Percentiles rank a stretch among this genome's conserved stretches.
phyloP scores from a whole-genome alignment of 2,113 vertebrate genomes.

The Mola mola region DNA sequence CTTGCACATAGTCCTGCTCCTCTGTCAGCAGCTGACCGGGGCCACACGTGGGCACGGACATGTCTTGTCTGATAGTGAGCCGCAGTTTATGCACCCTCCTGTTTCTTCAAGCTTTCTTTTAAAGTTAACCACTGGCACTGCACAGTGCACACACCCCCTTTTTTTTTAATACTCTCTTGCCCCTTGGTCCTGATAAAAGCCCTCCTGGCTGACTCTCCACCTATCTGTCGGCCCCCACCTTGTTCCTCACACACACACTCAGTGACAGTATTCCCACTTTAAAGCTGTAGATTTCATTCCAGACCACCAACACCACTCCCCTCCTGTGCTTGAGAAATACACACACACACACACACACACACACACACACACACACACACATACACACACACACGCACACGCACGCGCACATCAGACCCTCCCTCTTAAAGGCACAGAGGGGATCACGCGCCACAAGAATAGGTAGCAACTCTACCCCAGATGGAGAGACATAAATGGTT shows the following conservation, averaged over 20 bases:
- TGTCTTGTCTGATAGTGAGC: slow-evolving; percentile 40
- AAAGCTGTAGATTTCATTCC: slow-evolving; percentile 72
- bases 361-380: slow-evolving; percentile 65
- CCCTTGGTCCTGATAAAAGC: slow-evolving; percentile 28
- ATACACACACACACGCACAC: slow-evolving; percentile 57
- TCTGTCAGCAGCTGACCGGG: slow-evolving; percentile 79
- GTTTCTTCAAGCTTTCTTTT: slow-evolving; percentile 37
- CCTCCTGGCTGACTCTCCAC: slow-evolving; percentile 39
- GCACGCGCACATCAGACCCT: slow-evolving; percentile 56
- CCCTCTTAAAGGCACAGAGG: slow-evolving; percentile 83
- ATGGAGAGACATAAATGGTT: slow-evolving; percentile 50
- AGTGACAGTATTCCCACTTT: slow-evolving; percentile 58
- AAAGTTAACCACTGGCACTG: slow-evolving; percentile 24
- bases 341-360: slow-evolving; percentile 57
- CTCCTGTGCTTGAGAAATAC: slow-evolving; percentile 80
- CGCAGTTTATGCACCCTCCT: slow-evolving; percentile 40
- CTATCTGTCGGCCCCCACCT: slow-evolving; percentile 52
- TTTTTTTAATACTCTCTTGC: slow-evolving; percentile 11
- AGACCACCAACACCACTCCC: slow-evolving; percentile 72
- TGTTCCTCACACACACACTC: slow-evolving; percentile 47
- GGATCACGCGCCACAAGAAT: slow-evolving; percentile 15
- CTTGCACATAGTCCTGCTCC: slow-evolving; percentile 90
- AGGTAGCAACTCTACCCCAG: slow-evolving; percentile 48
- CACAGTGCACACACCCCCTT: neutral
- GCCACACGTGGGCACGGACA: slow-evolving; percentile 72